phyloP scores from a whole-genome alignment of 2,113 vertebrate genomes.

The Indri indri region DNA sequence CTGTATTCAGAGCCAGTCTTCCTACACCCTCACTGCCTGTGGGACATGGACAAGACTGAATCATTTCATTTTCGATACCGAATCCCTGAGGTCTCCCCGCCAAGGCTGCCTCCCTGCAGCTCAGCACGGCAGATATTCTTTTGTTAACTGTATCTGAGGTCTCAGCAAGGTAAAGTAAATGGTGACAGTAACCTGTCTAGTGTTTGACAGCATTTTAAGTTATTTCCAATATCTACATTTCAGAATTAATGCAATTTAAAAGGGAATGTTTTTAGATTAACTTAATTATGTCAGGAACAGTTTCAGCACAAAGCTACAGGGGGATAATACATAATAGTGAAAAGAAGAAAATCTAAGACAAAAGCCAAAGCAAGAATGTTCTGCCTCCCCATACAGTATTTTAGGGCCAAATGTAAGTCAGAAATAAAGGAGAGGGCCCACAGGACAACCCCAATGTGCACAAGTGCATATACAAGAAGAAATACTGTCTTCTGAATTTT shows the following conservation, averaged over 20 bases:
- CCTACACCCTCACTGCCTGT: background rate
- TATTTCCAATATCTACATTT: background rate
- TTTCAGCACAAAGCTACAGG: background rate
- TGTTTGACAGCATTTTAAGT: background rate
- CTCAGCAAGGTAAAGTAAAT: background rate
- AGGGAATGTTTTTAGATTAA: background rate
- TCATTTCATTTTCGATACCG: background rate
- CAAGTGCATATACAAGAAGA: background rate
- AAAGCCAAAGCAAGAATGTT: background rate
- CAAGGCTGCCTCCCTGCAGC: background rate
- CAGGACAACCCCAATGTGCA: background rate
- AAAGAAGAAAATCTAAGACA: slow-evolving; percentile 19
- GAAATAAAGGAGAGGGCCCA: slow-evolving; percentile 41
- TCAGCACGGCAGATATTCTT: background rate
- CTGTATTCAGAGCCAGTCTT: background rate
- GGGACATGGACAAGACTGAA: too few species aligned
- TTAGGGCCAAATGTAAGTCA: slow-evolving; percentile 45
- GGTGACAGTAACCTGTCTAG: background rate
- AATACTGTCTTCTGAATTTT: background rate
- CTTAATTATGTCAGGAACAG: background rate
- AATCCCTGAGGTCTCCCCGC: background rate
- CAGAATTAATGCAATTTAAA: slow-evolving; percentile 14
- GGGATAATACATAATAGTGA: background rate
- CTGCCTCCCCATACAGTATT: slow-evolving; percentile 25
- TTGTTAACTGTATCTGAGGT: background rate